Conservation (phyloP, 2,888 invertebrate species). For the Frankliniella fusca region DNA sequence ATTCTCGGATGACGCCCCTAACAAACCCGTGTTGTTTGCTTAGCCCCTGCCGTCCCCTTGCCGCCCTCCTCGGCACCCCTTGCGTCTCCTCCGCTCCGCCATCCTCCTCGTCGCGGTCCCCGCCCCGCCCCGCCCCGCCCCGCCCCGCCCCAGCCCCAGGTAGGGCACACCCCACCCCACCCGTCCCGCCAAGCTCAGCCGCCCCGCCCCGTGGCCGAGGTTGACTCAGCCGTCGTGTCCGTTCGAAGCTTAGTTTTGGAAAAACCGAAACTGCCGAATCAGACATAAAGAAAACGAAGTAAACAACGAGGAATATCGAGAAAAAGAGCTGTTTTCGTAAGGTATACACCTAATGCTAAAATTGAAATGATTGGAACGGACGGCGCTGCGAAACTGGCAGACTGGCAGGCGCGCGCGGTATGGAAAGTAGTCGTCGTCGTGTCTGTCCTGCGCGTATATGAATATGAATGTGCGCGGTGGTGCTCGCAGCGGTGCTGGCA, state of each 20-base stretch:
- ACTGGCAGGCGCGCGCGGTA: background rate
- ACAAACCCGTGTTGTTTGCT: background rate
- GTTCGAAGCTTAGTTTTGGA: too few relatives aligned
- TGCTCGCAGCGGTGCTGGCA: background rate
- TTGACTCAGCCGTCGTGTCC: background rate
- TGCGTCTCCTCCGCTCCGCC: background rate
- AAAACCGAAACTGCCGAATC: too few relatives aligned
- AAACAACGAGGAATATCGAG: too few relatives aligned
- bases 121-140: background rate
- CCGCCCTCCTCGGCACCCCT: background rate
- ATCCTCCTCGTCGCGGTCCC: background rate
- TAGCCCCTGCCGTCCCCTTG: background rate
- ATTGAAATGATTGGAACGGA: background rate
- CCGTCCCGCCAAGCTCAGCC: background rate
- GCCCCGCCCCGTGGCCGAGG: background rate
- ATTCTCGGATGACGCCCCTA: background rate
- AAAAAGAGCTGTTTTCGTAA: too few relatives aligned
- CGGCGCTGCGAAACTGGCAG: background rate
- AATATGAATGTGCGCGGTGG: background rate
- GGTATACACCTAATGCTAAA: too few relatives aligned
- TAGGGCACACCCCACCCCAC: background rate
- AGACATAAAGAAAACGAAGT: too few relatives aligned
- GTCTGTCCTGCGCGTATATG: background rate
- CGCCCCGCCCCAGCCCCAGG: background rate
- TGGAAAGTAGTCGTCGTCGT: too few relatives aligned